A percentile compares a stretch with the other conserved stretches of the same genome.
These are phyloP conservation scores for Agonopterix heracliana DNA, from an alignment of 2,888 invertebrate species.

Conservation along the genomic window DNA sequence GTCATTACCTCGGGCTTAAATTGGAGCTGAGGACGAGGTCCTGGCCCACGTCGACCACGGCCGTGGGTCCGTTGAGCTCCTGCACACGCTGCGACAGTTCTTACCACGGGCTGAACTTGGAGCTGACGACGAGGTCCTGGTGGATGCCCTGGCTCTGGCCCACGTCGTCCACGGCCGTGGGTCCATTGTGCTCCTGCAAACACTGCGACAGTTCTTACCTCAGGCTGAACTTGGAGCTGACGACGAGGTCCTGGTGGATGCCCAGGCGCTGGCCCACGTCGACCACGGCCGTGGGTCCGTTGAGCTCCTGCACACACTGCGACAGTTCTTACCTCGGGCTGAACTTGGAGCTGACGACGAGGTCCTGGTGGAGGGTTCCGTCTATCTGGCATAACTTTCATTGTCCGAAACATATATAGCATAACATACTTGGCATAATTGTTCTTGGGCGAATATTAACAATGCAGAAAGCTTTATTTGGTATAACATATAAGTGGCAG, in stretches of 20 bases:
- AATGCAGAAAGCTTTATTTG: too few species aligned
- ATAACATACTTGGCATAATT: too few species aligned
- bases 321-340: too few species aligned
- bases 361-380: too few species aligned
- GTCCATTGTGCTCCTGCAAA: slow-evolving; percentile 21
- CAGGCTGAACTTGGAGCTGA: slow-evolving; percentile 94
- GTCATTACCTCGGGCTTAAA: slow-evolving; percentile 85
- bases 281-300: slow-evolving; percentile 34
- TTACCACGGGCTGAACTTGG: too few species aligned
- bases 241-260: slow-evolving; percentile 86
- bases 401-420: too few species aligned
- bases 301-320: too few species aligned
- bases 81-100: slow-evolving; percentile 82
- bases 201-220: too few species aligned
- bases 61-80: slow-evolving; percentile 23
- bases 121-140: too few species aligned
- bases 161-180: slow-evolving; percentile 71
- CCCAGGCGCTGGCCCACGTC: slow-evolving; percentile 84
- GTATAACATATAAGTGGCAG: too few species aligned
- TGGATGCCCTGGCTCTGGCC: slow-evolving; percentile 83
- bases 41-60: slow-evolving; percentile 78
- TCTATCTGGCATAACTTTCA: too few species aligned
- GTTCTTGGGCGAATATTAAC: too few species aligned
- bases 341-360: slow-evolving; percentile 93
- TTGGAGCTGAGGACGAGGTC: slow-evolving; percentile 92